Conservation (phyloP, 2,888 invertebrate species). For the Hirtodrosophila confusa region DNA sequence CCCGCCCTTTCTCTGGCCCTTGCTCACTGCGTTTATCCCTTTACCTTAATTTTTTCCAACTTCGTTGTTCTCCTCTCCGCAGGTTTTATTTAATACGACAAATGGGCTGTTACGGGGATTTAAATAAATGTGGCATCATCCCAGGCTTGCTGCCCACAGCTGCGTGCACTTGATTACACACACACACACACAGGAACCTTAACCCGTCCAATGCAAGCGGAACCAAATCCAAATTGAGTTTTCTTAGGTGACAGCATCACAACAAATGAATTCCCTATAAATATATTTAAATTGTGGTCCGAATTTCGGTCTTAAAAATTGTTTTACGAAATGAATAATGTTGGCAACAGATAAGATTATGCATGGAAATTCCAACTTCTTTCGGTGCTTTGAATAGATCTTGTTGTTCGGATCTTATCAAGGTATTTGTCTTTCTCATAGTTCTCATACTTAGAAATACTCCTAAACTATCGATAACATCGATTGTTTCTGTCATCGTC, state of each 20-base stretch:
- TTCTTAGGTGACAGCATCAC: conserved; percentile 47
- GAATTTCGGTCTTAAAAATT: no score
- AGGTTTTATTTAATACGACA: conserved; percentile 77
- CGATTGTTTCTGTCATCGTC: no score
- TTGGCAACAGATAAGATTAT: no score
- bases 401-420: no score
- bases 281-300: no score
- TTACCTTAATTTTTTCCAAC: conserved; percentile 14
- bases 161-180: conserved; percentile 35
- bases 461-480: no score
- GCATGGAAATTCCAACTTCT: no score
- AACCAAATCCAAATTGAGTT: conserved; percentile 61
- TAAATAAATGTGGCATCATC: conserved; percentile 67
- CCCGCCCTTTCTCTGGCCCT: neutral
- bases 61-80: conserved; percentile 7
- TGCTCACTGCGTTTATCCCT: neutral
- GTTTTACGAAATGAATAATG: no score
- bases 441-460: no score
- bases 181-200: conserved; percentile 29
- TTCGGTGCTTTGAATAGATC: no score
- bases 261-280: conserved; percentile 15
- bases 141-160: conserved; percentile 18
- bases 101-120: conserved; percentile 73
- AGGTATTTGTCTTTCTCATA: no score
- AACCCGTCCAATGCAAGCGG: conserved; percentile 41